Evolutionary conservation across 1,140 invertebrate genomes (phyloP), one percentile per base, ranked within the genome.

Genomic region (Ericerus pela): DNA sequence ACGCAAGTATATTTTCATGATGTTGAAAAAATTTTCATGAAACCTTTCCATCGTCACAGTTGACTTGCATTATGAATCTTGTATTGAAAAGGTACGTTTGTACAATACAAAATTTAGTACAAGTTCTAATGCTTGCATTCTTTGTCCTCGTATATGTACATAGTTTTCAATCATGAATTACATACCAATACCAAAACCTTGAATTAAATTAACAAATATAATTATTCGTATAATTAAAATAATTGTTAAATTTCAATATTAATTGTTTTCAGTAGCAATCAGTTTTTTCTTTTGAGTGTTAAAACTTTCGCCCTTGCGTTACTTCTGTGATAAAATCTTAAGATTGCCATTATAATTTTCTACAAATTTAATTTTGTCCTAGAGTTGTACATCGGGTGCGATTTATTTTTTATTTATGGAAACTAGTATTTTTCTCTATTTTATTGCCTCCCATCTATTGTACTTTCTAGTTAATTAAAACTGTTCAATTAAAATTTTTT

Each of bases 191-290:
- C 41, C 41, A 24, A 47, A 47, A 24, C 26, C 20, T 41, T 16
- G 20, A 41, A 22, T 33, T 47, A 47, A 18, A 4, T 47, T 47
- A 47, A 47, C 41, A 22, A 47, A 10, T 47, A 47, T 47, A 24
- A 47, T 47, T 47, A 12, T 47, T 47, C n/a, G n/a, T n/a, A n/a
- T n/a, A n/a, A n/a, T n/a, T n/a, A n/a, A n/a, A n/a, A n/a, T n/a
- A n/a, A n/a, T 47, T 47, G 41, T 47, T 47, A 47, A 47, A 47
- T 47, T 47, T 47, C 41, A 47, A 47, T 47, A 47, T 38, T 38
- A 16, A 6, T 47, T 47, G 41, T 47, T 47, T n/a, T 14, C 41
- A 47, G 41, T 47, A 47, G 41, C 11, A 47, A 47, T 22, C 41
- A 16, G 18, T 22, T 47, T 47, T n/a, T n/a, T n/a, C n/a, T n/a